Evolutionary conservation across 2,888 invertebrate genomes (phyloP).

Genomic region (Drosophila affinis): DNA sequence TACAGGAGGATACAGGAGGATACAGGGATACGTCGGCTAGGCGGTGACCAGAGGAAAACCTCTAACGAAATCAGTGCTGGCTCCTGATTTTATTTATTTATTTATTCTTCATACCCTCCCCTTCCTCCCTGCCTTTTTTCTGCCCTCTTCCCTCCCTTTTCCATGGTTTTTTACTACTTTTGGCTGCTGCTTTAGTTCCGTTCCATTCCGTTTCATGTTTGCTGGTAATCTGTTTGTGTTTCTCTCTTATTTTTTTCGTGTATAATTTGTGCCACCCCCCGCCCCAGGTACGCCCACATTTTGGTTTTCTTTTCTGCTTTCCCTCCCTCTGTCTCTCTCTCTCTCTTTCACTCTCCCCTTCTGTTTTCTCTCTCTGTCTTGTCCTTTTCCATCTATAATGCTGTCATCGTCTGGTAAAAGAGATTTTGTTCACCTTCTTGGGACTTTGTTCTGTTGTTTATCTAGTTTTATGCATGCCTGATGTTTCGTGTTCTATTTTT

Average conservation of each 20-base stretch:
- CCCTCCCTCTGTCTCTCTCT: not conserved
- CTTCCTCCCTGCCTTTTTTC: slow-evolving; percentile 31
- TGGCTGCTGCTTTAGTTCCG: slow-evolving; percentile 26
- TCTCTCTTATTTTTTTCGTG: slow-evolving; percentile 39
- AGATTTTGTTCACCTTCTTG: slow-evolving; percentile 40
- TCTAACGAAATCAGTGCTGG: slow-evolving; percentile 55
- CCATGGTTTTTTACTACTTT: slow-evolving; percentile 26
- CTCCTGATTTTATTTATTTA: slow-evolving; percentile 73
- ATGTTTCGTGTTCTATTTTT: slow-evolving; percentile 7
- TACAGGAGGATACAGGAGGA: not conserved
- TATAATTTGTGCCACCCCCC: slow-evolving; percentile 46
- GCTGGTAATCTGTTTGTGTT: slow-evolving; percentile 56
- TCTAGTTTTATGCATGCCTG: slow-evolving; percentile 17
- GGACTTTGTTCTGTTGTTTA: slow-evolving; percentile 23
- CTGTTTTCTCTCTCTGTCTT: slow-evolving; percentile 8
- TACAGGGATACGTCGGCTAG: not conserved
- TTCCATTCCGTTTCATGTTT: slow-evolving; percentile 29
- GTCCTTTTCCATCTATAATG: slow-evolving; percentile 44
- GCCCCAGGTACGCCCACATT: too few species aligned
- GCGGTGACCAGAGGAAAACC: slow-evolving; percentile 1
- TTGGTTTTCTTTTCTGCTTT: not conserved
- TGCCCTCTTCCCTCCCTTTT: not conserved
- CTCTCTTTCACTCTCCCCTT: not conserved
- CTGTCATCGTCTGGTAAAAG: slow-evolving; percentile 52
- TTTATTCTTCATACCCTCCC: slow-evolving; percentile 13